Evolutionary conservation across 2,797 vertebrate species (phyloP).

Genomic region (Ptychadena robeensis): DNA sequence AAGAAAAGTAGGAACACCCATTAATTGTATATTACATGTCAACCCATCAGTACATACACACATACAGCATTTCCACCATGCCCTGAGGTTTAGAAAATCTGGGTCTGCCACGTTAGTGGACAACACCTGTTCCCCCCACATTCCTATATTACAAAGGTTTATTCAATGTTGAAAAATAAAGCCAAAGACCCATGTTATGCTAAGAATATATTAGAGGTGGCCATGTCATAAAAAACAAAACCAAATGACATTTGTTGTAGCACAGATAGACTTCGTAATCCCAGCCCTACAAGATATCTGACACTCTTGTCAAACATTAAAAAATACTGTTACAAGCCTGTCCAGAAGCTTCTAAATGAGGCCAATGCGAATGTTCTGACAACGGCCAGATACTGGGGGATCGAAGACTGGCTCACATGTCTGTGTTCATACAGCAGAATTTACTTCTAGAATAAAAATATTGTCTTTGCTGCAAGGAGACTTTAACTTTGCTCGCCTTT

Average conservation of each 20-base stretch:
- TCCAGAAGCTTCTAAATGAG: neutral
- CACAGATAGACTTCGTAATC: neutral
- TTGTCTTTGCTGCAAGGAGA: neutral
- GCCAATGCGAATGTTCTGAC: neutral
- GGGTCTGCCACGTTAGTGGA: slow-evolving; percentile 51
- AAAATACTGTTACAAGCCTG: neutral
- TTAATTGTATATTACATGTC: slow-evolving; percentile 76
- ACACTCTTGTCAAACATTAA: neutral
- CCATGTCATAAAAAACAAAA: neutral
- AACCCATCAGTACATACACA: slow-evolving; percentile 27
- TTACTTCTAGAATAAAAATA: neutral
- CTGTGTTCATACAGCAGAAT: neutral
- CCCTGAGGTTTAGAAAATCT: slow-evolving; percentile 78
- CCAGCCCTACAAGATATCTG: neutral
- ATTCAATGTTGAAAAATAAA: slow-evolving; percentile 34
- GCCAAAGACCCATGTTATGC: slow-evolving; percentile 20
- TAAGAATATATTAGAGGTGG: slow-evolving; percentile 5
- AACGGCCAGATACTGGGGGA: neutral
- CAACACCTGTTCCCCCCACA: slow-evolving; percentile 30
- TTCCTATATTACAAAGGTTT: slow-evolving; percentile 15
- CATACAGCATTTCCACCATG: slow-evolving; percentile 68
- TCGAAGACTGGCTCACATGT: neutral
- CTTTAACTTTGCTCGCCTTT: neutral
- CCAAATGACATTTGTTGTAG: neutral
- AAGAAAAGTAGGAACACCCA: slow-evolving; percentile 68